Conservation (phyloP, 2,888 invertebrate species). For the Calephelis perditalis region DNA sequence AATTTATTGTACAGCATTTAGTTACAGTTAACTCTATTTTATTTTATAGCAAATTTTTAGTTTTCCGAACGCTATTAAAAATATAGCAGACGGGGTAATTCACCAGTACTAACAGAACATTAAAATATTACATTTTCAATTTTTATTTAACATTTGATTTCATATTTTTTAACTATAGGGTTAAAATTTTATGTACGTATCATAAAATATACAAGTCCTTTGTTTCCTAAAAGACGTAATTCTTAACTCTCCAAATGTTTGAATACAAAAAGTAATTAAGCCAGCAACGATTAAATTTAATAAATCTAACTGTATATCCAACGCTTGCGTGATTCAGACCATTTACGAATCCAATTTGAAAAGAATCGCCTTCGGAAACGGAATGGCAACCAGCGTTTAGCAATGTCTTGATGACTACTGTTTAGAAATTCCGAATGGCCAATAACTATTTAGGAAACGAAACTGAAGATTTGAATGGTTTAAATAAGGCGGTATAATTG, state of each 20-base stretch:
- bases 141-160: too few relatives aligned
- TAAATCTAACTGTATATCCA: constrained; percentile 20
- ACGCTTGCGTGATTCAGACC: constrained; percentile 35
- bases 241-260: neutral
- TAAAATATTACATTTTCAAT: too few relatives aligned
- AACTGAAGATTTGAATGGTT: constrained; percentile 41
- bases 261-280: constrained; percentile 3
- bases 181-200: too few relatives aligned
- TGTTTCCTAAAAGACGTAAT: too few relatives aligned
- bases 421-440: constrained; percentile 37
- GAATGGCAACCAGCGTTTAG: constrained; percentile 54
- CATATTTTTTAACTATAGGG: too few relatives aligned
- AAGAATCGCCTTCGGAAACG: constrained; percentile 50
- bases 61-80: too few relatives aligned
- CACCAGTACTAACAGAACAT: too few relatives aligned
- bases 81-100: too few relatives aligned
- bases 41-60: too few relatives aligned
- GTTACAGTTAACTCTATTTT: too few relatives aligned
- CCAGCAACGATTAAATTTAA: constrained; percentile 11
- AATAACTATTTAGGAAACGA: constrained; percentile 39
- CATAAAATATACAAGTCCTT: too few relatives aligned
- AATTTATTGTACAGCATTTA: too few relatives aligned
- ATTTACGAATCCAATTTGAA: constrained; percentile 39
- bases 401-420: constrained; percentile 52
- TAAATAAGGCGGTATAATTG: constrained; percentile 42